Evolutionary conservation across 2,797 vertebrate species (phyloP), one percentile per base, ranked within the genome.

Genomic region (Onychomys arenicola): DNA sequence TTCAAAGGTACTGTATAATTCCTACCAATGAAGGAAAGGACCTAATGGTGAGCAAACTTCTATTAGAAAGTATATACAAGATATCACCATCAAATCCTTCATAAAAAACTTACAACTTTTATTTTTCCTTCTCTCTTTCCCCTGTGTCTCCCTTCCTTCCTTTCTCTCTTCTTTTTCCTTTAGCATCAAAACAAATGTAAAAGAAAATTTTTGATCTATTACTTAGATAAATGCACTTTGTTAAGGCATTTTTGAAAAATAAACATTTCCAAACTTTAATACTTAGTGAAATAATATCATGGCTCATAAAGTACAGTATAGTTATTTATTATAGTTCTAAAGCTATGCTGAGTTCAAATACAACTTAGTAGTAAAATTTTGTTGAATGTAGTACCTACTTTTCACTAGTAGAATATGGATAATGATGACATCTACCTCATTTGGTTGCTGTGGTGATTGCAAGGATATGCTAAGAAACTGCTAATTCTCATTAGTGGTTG

Each of bases 181-280:
- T 91, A 75, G 32, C 55, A 94, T 87, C 0, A 86, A 95, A 91
- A 93, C 55, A n/a, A 86, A 69, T 21, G 12, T 65, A 7, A 69
- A 43, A 49, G 32, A 85, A 85, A 49, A 67, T 49, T 6, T 67
- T 85, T 85, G 43, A 34, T 25, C 6, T 25, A 86, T 49, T 85
- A 49, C 3, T 69, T 69, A 49, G 43, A 34, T 34, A 49, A 46
- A n/a, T n/a, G 12, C 4, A 85, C 32, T 46, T 46, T 84, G 27
- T 49, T n/a, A 69, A 67, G 32, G 21, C 6, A 52, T n/a, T 63
- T 65, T 63, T 63, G 37, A 61, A 61, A 46, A 84, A 63, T 7
- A 63, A 43, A 43, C 23, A 19, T 32, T 67, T 67, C 19, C 67
- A 86, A 69, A 67, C 3, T 25, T 67, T 86, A 49, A 86, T 69